Evolutionary conservation across 2,888 invertebrate genomes (phyloP).

Genomic region (Nipponacmea schrenckii): DNA sequence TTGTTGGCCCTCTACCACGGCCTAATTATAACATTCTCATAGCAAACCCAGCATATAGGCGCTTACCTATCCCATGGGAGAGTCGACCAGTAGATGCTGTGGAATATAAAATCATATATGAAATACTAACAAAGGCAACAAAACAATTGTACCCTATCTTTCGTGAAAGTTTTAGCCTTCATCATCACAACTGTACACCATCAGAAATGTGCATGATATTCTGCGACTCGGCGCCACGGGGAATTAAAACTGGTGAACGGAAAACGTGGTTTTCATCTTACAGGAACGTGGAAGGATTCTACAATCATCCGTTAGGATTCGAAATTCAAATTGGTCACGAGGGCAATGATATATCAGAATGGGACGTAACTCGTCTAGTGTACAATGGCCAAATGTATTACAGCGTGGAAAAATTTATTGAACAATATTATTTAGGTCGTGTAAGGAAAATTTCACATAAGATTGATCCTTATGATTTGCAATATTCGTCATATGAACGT

Average conservation of each 20-base stretch:
- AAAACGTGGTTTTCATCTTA: slow-evolving; percentile 54
- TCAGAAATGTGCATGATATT: slow-evolving; percentile 46
- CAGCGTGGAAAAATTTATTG: slow-evolving; percentile 41
- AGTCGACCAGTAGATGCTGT: slow-evolving; percentile 47
- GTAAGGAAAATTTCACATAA: slow-evolving; percentile 18
- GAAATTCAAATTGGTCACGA: slow-evolving; percentile 53
- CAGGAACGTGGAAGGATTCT: slow-evolving; percentile 53
- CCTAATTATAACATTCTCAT: slow-evolving; percentile 44
- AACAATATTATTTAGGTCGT: slow-evolving; percentile 29
- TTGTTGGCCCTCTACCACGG: slow-evolving; percentile 52
- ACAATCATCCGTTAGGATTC: slow-evolving; percentile 55
- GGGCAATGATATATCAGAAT: slow-evolving; percentile 41
- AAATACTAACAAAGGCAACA: slow-evolving; percentile 36
- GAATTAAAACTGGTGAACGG: slow-evolving; percentile 44
- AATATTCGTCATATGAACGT: slow-evolving; percentile 46
- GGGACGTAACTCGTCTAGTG: slow-evolving; percentile 47
- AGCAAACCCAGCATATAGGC: slow-evolving; percentile 47
- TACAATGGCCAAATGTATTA: slow-evolving; percentile 55
- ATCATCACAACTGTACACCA: slow-evolving; percentile 51
- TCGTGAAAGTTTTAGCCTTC: slow-evolving; percentile 47
- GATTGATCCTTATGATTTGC: slow-evolving; percentile 29
- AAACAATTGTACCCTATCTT: slow-evolving; percentile 41
- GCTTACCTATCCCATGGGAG: slow-evolving; percentile 48
- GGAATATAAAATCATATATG: slow-evolving; percentile 43
- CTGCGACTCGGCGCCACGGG: slow-evolving; percentile 51